A percentile compares a stretch with the other conserved stretches of the same genome.
These are phyloP conservation scores for Glaucomys volans DNA, from an alignment of 2,113 vertebrate genomes.

Conservation along the genomic window DNA sequence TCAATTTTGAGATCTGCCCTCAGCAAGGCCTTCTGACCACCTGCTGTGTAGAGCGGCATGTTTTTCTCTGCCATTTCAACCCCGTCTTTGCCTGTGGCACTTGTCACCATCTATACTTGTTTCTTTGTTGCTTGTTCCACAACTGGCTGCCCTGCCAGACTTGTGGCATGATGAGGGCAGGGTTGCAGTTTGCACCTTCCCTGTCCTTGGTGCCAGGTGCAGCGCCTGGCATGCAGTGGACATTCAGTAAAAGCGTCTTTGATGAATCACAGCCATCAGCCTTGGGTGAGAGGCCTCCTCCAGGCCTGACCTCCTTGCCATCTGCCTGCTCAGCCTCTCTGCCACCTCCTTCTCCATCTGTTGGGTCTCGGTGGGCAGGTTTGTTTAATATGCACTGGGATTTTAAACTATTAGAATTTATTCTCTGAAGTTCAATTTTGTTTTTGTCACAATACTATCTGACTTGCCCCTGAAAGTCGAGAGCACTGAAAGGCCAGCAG, in stretches of 20 bases:
- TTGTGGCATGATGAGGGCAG: not conserved
- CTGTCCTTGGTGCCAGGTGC: not conserved
- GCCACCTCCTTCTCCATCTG: not conserved
- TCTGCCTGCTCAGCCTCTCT: not conserved
- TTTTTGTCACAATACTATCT: not conserved
- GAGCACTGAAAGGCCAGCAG: not conserved
- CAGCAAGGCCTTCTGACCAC: not conserved
- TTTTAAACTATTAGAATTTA: not conserved
- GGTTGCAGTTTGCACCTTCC: not conserved
- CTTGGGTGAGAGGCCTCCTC: not conserved
- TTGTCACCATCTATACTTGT: not conserved
- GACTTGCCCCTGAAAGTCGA: not conserved
- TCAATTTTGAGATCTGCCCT: not conserved
- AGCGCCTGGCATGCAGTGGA: not conserved
- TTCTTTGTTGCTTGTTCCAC: not conserved
- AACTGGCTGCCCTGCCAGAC: not conserved
- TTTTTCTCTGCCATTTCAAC: not conserved
- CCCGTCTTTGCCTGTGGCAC: not conserved
- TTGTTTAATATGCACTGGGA: not conserved
- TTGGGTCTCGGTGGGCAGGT: not conserved
- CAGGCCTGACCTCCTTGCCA: not conserved
- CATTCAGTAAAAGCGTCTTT: not conserved
- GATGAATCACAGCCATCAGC: not conserved
- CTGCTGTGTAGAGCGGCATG: accelerated
- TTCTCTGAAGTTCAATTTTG: not conserved